Base-by-base conservation (phyloP, 2,797 vertebrate species). In the Phoxinus dragarum region DNA sequence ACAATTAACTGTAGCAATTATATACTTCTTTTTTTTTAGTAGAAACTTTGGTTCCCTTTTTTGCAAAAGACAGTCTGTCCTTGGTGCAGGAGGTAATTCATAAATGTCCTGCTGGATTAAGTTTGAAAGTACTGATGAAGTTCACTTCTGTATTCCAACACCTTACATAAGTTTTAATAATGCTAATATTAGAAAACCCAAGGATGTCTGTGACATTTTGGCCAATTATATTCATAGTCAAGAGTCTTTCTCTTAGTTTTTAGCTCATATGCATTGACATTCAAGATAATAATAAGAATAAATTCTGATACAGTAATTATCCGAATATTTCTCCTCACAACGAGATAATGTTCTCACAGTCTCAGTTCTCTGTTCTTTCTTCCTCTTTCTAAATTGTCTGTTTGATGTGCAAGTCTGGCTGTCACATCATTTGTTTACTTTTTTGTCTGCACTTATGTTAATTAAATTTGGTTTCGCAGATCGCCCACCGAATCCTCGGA, bases 371-470 rank as follows among this genome's bases (percentile, higher is more conserved):
- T 38, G 44, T 54, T 56, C 38, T 42, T 23, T 69, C n/a, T 92
- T 90, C 76, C 90, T 86, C 82, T 88, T 84, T 89, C 89, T 87
- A 91, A 90, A 92, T 87, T 84, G 88, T 84, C 86, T 82, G 82
- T 92, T 93, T 91, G 87, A 91, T 91, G 89, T 93, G 89, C 82
- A 88, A 78, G 80, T 68, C 86, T 74, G 67, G 66, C 10, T 86
- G 86, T 75, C 34, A 81, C 84, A 69, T 91, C 87, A 89, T 90
- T 89, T 92, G 88, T 90, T 92, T 90, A 91, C 91, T 91, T 91
- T 91, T 86, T 91, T 89, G 84, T 80, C 80, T 85, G 88, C 83
- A 89, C 90, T 93, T 88, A 79, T 83, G 90, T 90, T 93, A 93
- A 94, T 94, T 92, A 84, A 84, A 87, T 92, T 90, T 86, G 74